Base-by-base conservation (phyloP, 2,888 invertebrate genomes). In the Agriopis aurantiaria region DNA sequence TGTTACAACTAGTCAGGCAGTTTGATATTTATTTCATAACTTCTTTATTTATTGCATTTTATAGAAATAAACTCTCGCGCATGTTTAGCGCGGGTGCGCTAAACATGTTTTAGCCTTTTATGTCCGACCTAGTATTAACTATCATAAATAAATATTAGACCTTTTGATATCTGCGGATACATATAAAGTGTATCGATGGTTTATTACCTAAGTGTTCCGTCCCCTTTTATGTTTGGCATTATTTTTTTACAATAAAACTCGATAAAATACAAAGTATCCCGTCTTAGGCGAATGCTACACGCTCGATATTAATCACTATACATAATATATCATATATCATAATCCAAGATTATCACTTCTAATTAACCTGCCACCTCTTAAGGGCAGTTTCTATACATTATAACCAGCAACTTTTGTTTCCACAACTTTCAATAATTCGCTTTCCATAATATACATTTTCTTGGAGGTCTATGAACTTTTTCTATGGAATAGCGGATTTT, bases 111-210 rank as follows among this genome's bases (percentile, higher is more conserved):
- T 49, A 60, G n/a, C 49, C 49, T 60, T 40, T 40, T 51, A 60
- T 41, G 60, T 41, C 40, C 10, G 14, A 60, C 61, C 43, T 43
- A 43, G 49, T 8, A 62, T 62, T 62, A 62, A 43, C 52, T 43
- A 43, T 45, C 52, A 52, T 52, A 62, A 62, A 62, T 62, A 62
- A 52, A 52, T 62, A 62, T 40, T 51, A 52, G 61, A 61, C 61
- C 60, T 60, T 60, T 58, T 49, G 49, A 14, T 60, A 60, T 60
- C 40, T 17, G 17, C 9, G 43, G 8, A 14, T 41, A 46, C 17
- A 11, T 46, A 58, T 58, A 58, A 58, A 58, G 46, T 48, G 58
- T 48, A 9, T 4, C 12, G 40, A 60, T 60, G 33, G 40, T 60
- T 60, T 60, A 60, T 60, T 41, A 33, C 46, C 46, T 46, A 60